Percentiles rank a stretch among this genome's conserved stretches.
Evolutionary conservation across 2,888 invertebrate genomes (phyloP).

Genomic region (Rhagonycha fulva): DNA sequence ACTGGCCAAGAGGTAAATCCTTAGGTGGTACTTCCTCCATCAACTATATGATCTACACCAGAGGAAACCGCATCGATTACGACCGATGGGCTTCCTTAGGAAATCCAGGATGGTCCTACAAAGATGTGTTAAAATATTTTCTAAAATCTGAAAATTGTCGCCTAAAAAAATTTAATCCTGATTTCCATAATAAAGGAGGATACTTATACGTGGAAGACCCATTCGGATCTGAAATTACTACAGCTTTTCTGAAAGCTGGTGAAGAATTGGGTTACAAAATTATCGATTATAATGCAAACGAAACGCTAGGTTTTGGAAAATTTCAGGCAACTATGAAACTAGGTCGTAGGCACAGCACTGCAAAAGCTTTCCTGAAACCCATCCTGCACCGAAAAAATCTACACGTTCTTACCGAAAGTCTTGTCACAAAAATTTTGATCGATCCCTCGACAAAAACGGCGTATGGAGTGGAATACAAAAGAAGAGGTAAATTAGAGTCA

Average conservation of each 20-base stretch:
- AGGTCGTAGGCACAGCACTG: constrained; percentile 62
- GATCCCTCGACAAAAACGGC: constrained; percentile 54
- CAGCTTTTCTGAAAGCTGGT: constrained; percentile 50
- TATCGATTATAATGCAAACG: constrained; percentile 54
- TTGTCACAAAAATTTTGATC: constrained; percentile 63
- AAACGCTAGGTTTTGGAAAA: constrained; percentile 52
- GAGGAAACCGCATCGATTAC: constrained; percentile 72
- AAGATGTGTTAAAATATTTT: constrained; percentile 58
- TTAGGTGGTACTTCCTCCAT: constrained; percentile 65
- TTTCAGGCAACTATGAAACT: constrained; percentile 56
- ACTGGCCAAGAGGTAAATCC: constrained; percentile 63
- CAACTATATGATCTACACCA: constrained; percentile 73
- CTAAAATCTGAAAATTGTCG: constrained; percentile 60
- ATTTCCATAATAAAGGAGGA: constrained; percentile 65
- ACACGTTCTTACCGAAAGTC: constrained; percentile 60
- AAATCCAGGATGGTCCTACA: constrained; percentile 71
- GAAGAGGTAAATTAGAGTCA: constrained; percentile 35
- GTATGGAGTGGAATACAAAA: constrained; percentile 54
- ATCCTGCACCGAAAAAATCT: constrained; percentile 62
- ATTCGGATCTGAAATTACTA: constrained; percentile 55
- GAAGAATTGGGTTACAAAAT: constrained; percentile 52
- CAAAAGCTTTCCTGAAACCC: constrained; percentile 62
- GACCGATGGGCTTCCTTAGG: constrained; percentile 69
- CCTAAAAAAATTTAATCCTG: constrained; percentile 49
- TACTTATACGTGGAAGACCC: constrained; percentile 65